Evolutionary conservation across 2,888 invertebrate species (phyloP), one percentile per base, ranked within the genome.

Genomic region (Oxytorus armatus): DNA sequence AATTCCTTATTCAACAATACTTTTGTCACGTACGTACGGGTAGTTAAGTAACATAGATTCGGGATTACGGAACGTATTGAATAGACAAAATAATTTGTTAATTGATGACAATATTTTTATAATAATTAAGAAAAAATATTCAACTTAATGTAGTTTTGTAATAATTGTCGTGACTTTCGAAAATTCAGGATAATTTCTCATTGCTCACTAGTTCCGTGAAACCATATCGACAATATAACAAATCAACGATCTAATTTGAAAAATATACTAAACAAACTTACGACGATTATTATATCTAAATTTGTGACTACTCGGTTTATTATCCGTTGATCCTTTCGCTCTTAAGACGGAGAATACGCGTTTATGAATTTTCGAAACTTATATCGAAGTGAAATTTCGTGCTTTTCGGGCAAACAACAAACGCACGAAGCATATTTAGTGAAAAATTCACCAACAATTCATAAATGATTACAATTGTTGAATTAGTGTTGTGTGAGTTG

Each of bases 31-130:
- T n/a, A 11, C 39, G 10, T 14, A 23, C 1, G 8, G 18, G n/a
- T 55, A 57, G n/a, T 23, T 8, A 83, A 51, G 33, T 55, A 72
- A 65, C 44, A 8, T 18, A 25, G 25, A 72, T 51, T 16, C 42
- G 51, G 61, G 25, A 21, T 73, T 29, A 65, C 33, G 44, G 16
- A 55, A 44, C 29, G 25, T 0, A n/a, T 29, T 63, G 1, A 33
- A 7, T 0, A 25, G 14, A n/a, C 33, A 29, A 42, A 18, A 11
- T 11, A 42, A 0, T 14, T 61, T 21, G 36, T 29, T n/a, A n/a
- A n/a, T n/a, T n/a, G n/a, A n/a, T n/a, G n/a, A n/a, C n/a, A n/a
- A n/a, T n/a, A n/a, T n/a, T n/a, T n/a, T n/a, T n/a, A n/a, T n/a
- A n/a, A n/a, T n/a, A n/a, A n/a, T n/a, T n/a, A n/a, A 25, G 14